Conservation (phyloP, 2,888 invertebrate species). For the Tipula vernalis region DNA sequence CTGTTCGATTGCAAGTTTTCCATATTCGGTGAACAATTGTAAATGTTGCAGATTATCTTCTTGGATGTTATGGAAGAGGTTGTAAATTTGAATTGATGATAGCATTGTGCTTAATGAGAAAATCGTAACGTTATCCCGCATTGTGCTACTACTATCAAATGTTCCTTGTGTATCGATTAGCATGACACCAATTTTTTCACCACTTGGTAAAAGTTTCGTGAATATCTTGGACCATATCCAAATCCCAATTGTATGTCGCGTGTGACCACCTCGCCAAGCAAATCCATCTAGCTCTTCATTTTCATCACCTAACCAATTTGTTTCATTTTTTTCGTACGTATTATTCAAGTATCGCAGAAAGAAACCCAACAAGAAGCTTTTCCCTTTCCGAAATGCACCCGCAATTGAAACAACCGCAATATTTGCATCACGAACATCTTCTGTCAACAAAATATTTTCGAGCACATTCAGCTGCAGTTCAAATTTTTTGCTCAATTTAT, state of each 20-base stretch:
- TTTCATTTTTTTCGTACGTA: not conserved
- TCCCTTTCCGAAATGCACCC: not conserved
- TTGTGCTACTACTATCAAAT: conserved; percentile 11
- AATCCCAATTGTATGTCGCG: conserved; percentile 12
- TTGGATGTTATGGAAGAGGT: conserved; percentile 12
- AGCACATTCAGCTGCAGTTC: not conserved
- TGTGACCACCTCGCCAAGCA: conserved; percentile 12
- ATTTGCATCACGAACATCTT: not conserved
- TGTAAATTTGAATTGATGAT: conserved; percentile 13
- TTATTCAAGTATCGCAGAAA: not conserved
- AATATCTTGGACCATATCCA: conserved; percentile 14
- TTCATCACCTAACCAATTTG: conserved; percentile 12
- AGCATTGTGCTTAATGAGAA: conserved; percentile 14
- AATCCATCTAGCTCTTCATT: conserved; percentile 12
- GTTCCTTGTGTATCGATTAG: conserved; percentile 15
- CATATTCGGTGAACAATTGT: conserved; percentile 13
- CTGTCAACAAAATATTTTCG: not conserved
- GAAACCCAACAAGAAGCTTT: not conserved
- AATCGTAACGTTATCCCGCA: conserved; percentile 12
- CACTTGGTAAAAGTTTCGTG: conserved; percentile 4
- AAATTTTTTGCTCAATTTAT: not conserved
- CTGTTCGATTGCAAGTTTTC: conserved; percentile 1
- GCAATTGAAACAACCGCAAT: not conserved
- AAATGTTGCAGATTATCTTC: conserved; percentile 14
- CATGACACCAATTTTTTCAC: conserved; percentile 11